phyloP scores from a whole-genome alignment of 1,140 invertebrate species.

The Hormaphis cornu region DNA sequence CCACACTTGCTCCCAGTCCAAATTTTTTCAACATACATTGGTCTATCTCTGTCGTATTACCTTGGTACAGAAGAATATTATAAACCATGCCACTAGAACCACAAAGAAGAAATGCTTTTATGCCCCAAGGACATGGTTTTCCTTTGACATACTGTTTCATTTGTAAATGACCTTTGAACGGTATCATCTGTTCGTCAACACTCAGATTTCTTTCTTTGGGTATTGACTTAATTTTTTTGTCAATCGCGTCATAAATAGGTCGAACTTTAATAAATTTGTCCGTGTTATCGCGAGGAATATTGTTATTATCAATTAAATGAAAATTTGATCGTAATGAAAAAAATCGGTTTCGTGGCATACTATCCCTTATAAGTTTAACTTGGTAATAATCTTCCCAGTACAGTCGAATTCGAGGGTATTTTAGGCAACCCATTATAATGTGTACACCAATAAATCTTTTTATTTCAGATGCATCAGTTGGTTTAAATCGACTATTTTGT shows the following conservation, averaged over 20 bases:
- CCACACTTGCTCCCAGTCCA: constrained; percentile 1
- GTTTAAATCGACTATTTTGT: background rate
- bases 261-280: constrained; percentile 34
- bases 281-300: background rate
- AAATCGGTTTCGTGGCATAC: constrained; percentile 28
- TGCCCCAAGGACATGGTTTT: constrained; percentile 2
- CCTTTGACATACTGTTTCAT: constrained; percentile 34
- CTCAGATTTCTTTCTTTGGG: constrained; percentile 33
- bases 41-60: background rate
- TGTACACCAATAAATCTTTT: constrained; percentile 34
- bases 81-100: background rate
- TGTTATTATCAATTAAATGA: constrained; percentile 24
- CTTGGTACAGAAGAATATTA: background rate
- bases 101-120: no score
- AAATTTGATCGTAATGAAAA: constrained; percentile 25
- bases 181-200: constrained; percentile 40
- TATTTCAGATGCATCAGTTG: constrained; percentile 30
- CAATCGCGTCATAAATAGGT: constrained; percentile 32
- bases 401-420: constrained; percentile 31
- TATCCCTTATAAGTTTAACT: constrained; percentile 9
- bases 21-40: background rate
- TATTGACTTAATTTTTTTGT: constrained; percentile 10
- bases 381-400: constrained; percentile 29
- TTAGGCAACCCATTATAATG: constrained; percentile 32
- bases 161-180: constrained; percentile 37